Percentiles rank a stretch among this genome's conserved stretches.
Evolutionary conservation across 1,140 invertebrate species (phyloP).

Genomic region (Notospermus geniculatus): DNA sequence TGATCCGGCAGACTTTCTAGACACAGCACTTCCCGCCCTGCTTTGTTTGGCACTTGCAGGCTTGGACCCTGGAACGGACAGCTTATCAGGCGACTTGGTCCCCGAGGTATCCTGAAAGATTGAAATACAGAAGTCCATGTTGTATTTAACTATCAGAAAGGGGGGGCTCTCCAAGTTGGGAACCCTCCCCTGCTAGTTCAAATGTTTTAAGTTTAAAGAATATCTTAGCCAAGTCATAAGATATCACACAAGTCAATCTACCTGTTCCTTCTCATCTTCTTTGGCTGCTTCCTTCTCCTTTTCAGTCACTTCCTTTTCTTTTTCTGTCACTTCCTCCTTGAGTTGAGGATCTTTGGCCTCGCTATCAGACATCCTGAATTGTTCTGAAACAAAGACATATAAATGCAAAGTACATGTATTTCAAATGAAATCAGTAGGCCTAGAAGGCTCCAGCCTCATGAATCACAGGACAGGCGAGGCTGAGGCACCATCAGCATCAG

Average conservation of each 20-base stretch:
- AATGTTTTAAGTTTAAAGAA: too few species aligned
- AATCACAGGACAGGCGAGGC: too few species aligned
- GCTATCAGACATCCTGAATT: too few species aligned
- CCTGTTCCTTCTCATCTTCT: background rate
- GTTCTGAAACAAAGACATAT: too few species aligned
- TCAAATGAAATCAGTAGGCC: too few species aligned
- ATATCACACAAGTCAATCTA: background rate
- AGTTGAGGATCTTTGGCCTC: too few species aligned
- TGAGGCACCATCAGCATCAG: too few species aligned
- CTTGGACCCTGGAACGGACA: background rate
- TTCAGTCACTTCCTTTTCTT: background rate
- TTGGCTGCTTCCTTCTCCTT: conserved; percentile 3
- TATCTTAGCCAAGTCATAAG: too few species aligned
- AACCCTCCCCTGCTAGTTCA: too few species aligned
- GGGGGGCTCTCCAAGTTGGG: too few species aligned
- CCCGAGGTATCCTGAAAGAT: conserved; percentile 71
- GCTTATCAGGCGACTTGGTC: conserved; percentile 62
- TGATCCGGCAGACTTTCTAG: background rate
- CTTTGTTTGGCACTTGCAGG: conserved; percentile 4
- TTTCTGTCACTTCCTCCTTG: conserved; percentile 3
- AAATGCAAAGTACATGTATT: too few species aligned
- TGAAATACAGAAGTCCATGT: conserved; percentile 77
- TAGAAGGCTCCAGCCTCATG: too few species aligned
- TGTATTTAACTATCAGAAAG: conserved; percentile 72
- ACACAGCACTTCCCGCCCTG: background rate